These are phyloP conservation scores for Saiga tatarica DNA, from an alignment of 2,113 vertebrate genomes.

Conservation along the genomic window DNA sequence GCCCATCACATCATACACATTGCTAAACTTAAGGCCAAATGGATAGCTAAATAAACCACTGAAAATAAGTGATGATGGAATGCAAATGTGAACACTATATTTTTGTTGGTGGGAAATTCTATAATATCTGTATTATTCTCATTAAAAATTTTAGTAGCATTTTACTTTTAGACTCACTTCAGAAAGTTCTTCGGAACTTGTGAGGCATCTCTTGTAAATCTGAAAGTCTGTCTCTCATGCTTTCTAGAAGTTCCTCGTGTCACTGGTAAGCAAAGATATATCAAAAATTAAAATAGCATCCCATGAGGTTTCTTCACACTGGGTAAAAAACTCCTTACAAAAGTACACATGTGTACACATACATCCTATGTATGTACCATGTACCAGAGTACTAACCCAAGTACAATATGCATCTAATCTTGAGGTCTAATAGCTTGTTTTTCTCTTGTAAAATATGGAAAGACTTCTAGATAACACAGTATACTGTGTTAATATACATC, in stretches of 20 bases:
- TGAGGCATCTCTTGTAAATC: not conserved
- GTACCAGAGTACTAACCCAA: not conserved
- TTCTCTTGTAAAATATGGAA: not conserved
- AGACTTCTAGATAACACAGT: not conserved
- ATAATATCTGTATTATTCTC: not conserved
- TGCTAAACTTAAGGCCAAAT: not conserved
- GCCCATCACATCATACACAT: not conserved
- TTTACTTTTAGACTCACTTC: not conserved
- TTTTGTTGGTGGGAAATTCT: not conserved
- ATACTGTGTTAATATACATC: not conserved
- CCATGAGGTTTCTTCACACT: not conserved
- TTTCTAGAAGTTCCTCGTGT: not conserved
- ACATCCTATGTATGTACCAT: not conserved
- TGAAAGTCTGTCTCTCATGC: not conserved
- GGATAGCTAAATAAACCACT: not conserved
- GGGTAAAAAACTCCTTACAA: not conserved
- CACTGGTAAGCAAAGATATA: not conserved
- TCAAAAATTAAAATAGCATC: not conserved
- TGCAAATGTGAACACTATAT: not conserved
- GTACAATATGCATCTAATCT: not conserved
- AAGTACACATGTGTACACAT: not conserved
- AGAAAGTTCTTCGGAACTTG: not conserved
- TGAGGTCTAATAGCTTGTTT: not conserved
- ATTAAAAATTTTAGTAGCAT: not conserved
- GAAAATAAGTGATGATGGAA: not conserved